phyloP scores from a whole-genome alignment of 2,888 invertebrate genomes.

The Odontocerum albicorne region DNA sequence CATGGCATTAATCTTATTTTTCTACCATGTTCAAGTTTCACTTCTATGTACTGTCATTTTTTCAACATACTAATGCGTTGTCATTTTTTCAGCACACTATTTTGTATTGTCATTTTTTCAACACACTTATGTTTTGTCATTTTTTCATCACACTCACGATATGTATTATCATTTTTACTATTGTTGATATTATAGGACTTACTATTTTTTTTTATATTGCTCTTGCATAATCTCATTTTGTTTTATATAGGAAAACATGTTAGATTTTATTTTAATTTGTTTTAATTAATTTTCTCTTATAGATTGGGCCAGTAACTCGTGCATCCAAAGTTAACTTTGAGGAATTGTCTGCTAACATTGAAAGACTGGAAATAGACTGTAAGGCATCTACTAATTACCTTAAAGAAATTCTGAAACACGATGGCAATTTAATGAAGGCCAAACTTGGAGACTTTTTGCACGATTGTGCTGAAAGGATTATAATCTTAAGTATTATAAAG shows the following conservation, averaged over 20 bases:
- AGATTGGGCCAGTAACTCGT: conserved; percentile 87
- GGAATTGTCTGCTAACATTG: conserved; percentile 81
- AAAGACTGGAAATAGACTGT: conserved; percentile 91
- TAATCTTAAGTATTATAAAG: conserved; percentile 88
- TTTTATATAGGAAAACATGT: not conserved
- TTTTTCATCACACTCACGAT: no score
- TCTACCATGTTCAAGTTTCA: no score
- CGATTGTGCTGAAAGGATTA: conserved; percentile 96
- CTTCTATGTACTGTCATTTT: no score
- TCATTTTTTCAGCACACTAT: no score
- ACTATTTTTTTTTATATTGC: no score
- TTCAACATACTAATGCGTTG: no score
- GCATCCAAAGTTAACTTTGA: conserved; percentile 96
- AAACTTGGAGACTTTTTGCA: conserved; percentile 95
- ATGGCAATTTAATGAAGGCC: conserved; percentile 83
- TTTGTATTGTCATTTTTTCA: no score
- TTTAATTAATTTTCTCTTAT: conserved; percentile 36
- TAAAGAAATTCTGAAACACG: conserved; percentile 93
- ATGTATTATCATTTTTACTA: no score
- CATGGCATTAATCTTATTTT: no score
- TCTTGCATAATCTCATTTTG: not conserved
- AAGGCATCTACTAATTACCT: conserved; percentile 97
- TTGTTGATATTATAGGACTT: no score
- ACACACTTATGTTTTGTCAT: no score
- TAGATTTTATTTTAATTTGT: no score